phyloP scores from a whole-genome alignment of 2,797 vertebrate genomes.

The Emydoidea blandingii region DNA sequence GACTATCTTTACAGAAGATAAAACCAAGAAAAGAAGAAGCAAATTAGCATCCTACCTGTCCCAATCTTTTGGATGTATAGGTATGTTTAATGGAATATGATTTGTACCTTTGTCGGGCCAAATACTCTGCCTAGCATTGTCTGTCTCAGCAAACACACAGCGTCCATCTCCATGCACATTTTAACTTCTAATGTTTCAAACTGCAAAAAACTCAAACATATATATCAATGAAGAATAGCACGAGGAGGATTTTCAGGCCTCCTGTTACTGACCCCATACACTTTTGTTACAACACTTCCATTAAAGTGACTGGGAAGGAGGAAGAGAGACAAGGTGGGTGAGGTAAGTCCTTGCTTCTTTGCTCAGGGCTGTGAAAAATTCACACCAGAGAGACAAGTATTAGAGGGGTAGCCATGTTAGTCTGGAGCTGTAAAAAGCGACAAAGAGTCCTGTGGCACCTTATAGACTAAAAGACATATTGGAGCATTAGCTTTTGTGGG shows the following conservation, averaged over 20 bases:
- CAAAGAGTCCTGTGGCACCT: no score
- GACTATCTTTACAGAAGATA: not conserved
- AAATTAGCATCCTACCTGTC: not conserved
- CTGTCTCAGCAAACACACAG: not conserved
- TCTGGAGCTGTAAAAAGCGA: no score
- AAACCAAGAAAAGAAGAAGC: not conserved
- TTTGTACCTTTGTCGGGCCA: not conserved
- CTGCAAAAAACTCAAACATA: not conserved
- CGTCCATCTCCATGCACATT: not conserved
- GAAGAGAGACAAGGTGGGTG: not conserved
- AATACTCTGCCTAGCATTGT: not conserved
- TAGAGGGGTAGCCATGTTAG: no score
- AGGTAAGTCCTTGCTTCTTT: not conserved
- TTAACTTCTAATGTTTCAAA: not conserved
- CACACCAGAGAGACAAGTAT: not conserved
- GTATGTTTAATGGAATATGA: not conserved
- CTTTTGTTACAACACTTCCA: not conserved
- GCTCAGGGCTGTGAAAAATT: not conserved
- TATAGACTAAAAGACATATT: no score
- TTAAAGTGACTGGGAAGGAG: not conserved
- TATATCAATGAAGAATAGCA: not conserved
- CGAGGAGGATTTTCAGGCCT: not conserved
- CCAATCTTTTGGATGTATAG: not conserved
- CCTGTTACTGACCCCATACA: not conserved
- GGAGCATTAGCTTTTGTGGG: no score